Conservation (phyloP, 1,140 invertebrate genomes). For the Cyclargus thomasi region DNA sequence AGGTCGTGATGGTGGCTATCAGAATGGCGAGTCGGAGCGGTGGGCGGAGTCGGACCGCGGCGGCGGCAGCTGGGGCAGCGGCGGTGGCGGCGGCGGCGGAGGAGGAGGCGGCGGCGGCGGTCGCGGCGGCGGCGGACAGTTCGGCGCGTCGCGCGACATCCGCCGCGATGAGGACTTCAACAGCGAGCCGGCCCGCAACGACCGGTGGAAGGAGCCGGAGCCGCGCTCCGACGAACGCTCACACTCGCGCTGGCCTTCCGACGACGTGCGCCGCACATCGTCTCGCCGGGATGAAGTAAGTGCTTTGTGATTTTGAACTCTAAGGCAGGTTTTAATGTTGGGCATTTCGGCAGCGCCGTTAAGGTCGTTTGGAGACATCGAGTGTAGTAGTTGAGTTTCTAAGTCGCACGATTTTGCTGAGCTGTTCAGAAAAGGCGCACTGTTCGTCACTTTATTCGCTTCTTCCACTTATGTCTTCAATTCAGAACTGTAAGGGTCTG, state of each 20-base stretch:
- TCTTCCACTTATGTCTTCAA: no score
- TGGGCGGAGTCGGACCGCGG: slow-evolving; percentile 54
- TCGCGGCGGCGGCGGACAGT: slow-evolving; percentile 56
- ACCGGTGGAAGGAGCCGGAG: slow-evolving; percentile 85
- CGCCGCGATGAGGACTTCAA: slow-evolving; percentile 63
- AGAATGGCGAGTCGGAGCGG: slow-evolving; percentile 68
- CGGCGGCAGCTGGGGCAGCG: slow-evolving; percentile 43
- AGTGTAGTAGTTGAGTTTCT: no score
- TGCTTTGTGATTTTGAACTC: no score
- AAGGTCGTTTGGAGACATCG: no score
- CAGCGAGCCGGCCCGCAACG: slow-evolving; percentile 77
- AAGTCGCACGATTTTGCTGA: no score
- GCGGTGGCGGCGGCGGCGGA: slow-evolving; percentile 36
- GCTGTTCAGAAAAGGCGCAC: no score
- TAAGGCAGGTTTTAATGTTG: no score
- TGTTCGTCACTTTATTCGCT: no score
- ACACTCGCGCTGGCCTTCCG: slow-evolving; percentile 70
- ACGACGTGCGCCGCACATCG: slow-evolving; percentile 71
- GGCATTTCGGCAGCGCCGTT: no score
- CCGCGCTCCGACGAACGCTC: slow-evolving; percentile 64
- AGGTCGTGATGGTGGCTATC: slow-evolving; percentile 68
- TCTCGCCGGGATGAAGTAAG: slow-evolving; percentile 68
- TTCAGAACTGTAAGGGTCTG: no score
- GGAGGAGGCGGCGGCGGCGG: slow-evolving; percentile 37
- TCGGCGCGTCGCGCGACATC: slow-evolving; percentile 51